These are phyloP conservation scores for Diorhabda carinulata DNA, from an alignment of 1,140 invertebrate genomes.

Conservation along the genomic window DNA sequence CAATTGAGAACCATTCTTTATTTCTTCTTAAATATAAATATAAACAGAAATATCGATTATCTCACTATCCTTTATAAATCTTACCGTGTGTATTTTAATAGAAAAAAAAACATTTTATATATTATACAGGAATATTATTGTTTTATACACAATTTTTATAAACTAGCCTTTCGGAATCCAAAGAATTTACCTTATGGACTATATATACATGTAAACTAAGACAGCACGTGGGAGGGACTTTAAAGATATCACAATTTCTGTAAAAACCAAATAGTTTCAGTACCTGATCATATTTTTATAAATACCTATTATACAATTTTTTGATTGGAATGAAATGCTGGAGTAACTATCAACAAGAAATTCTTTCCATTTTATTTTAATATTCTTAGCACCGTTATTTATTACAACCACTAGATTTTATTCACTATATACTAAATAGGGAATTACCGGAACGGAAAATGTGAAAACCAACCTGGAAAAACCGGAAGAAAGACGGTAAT, in stretches of 20 bases:
- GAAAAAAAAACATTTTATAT: conserved; percentile 18
- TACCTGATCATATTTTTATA: too few relatives aligned
- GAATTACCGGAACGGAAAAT: too few relatives aligned
- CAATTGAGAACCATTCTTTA: not conserved
- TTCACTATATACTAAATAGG: too few relatives aligned
- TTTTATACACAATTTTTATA: conserved; percentile 20
- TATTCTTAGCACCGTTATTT: too few relatives aligned
- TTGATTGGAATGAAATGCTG: too few relatives aligned
- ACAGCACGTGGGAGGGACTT: not conserved
- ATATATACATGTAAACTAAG: conserved; percentile 3
- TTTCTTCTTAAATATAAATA: conserved; percentile 4
- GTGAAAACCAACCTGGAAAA: too few relatives aligned
- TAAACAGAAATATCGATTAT: not conserved
- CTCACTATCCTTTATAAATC: conserved; percentile 2
- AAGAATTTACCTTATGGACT: conserved; percentile 17
- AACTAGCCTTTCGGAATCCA: conserved; percentile 19
- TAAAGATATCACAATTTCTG: not conserved
- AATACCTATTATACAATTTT: too few relatives aligned
- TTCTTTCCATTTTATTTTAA: too few relatives aligned
- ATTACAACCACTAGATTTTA: too few relatives aligned
- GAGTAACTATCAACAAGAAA: too few relatives aligned
- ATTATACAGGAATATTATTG: conserved; percentile 16
- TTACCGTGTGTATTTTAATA: conserved; percentile 13
- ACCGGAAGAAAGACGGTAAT: too few relatives aligned
- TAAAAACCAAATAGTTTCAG: too few relatives aligned